Percentiles rank a stretch among this genome's conserved stretches.
Conservation (phyloP, 2,113 vertebrate genomes). For the Trichomycterus rosablanca region DNA sequence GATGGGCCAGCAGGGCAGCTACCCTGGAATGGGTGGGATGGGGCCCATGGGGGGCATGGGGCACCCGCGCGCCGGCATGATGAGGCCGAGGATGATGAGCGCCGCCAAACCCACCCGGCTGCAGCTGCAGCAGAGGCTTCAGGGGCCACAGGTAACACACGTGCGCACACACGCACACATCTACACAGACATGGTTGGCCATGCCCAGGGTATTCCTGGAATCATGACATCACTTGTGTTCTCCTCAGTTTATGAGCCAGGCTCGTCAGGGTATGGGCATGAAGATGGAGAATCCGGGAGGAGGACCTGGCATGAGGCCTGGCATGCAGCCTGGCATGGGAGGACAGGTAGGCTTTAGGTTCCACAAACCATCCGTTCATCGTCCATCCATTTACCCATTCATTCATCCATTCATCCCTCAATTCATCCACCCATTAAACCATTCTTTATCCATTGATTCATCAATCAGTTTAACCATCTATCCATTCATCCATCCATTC, state of each 20-base stretch:
- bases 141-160: conserved; percentile 86
- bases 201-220: no score
- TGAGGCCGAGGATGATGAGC: conserved; percentile 81
- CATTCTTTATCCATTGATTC: no score
- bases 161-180: background rate
- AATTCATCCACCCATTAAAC: no score
- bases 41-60: conserved; percentile 62
- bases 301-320: conserved; percentile 76
- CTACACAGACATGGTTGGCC: no score
- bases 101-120: conserved; percentile 87
- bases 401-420: no score
- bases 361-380: background rate
- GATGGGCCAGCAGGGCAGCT: conserved; percentile 39
- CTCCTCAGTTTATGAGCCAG: conserved; percentile 87
- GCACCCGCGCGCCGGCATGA: conserved; percentile 76
- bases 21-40: conserved; percentile 54
- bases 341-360: conserved; percentile 63
- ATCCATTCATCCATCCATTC: no score
- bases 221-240: background rate
- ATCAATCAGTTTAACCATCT: no score
- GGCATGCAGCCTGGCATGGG: conserved; percentile 68
- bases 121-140: conserved; percentile 93
- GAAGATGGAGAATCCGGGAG: conserved; percentile 81
- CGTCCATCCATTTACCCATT: no score
- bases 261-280: conserved; percentile 81